Evolutionary conservation across 2,113 vertebrate genomes (phyloP).

Genomic region (Rhinogobius similis): DNA sequence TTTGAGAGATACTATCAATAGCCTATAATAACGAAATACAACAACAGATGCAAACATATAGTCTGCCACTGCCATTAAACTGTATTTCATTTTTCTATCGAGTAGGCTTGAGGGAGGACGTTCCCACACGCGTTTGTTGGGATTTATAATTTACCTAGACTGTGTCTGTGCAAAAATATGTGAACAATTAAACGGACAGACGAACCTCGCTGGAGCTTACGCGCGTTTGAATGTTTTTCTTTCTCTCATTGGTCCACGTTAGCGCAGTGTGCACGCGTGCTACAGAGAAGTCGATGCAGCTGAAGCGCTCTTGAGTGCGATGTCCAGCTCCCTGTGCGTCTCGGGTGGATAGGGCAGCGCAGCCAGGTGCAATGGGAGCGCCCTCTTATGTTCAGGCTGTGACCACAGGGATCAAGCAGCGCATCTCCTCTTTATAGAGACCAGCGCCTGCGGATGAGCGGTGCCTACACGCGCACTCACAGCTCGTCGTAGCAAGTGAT

Average conservation of each 20-base stretch:
- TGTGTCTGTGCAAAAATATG: not conserved
- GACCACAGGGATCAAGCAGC: slow-evolving; percentile 77
- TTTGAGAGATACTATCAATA: slow-evolving; percentile 27
- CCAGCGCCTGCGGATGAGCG: slow-evolving; percentile 55
- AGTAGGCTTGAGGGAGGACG: not conserved
- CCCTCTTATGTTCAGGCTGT: slow-evolving; percentile 85
- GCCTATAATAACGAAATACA: slow-evolving; percentile 21
- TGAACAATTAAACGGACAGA: not conserved
- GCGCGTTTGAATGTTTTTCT: not conserved
- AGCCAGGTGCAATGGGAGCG: slow-evolving; percentile 86
- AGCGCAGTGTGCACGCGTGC: not conserved
- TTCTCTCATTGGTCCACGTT: not conserved
- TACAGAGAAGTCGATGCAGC: slow-evolving; percentile 13
- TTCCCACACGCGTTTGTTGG: not conserved
- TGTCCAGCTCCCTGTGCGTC: slow-evolving; percentile 66
- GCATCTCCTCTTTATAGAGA: slow-evolving; percentile 60
- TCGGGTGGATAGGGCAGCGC: slow-evolving; percentile 70
- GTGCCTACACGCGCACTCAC: slow-evolving; percentile 21
- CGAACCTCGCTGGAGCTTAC: not conserved
- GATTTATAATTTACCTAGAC: not conserved
- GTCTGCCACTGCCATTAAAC: not conserved
- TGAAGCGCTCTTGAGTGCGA: slow-evolving; percentile 28
- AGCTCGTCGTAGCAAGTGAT: slow-evolving; percentile 13
- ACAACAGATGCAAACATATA: not conserved
- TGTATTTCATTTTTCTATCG: not conserved